phyloP scores from a whole-genome alignment of 2,888 invertebrate species.

The Sesia bembeciformis region DNA sequence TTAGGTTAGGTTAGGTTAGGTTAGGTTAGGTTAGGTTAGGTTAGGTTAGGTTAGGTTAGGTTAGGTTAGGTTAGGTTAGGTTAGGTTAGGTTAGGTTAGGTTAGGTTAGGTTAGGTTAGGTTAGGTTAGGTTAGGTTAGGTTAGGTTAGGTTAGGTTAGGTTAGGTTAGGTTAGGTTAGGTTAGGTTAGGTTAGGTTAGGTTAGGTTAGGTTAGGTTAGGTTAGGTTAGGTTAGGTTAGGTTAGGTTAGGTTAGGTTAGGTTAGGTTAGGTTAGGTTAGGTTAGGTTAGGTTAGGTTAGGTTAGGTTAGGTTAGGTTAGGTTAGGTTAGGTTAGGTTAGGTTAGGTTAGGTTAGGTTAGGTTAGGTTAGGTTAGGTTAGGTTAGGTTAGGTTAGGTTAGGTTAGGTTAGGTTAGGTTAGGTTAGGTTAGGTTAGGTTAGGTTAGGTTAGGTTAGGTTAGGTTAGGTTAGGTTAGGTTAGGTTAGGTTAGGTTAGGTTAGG shows the following conservation, averaged over 20 bases:
- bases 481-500: conserved; percentile 3
- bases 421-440: conserved; percentile 9
- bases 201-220: conserved; percentile 4
- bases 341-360: conserved; percentile 6
- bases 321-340: conserved; percentile 4
- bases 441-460: conserved; percentile 9
- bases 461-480: conserved; percentile 4
- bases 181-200: conserved; percentile 6
- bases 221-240: conserved; percentile 8
- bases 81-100: conserved; percentile 2
- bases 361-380: conserved; percentile 6
- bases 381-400: conserved; percentile 9
- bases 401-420: conserved; percentile 8
- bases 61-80: conserved; percentile 3
- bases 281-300: conserved; percentile 1
- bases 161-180: conserved; percentile 6
- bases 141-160: conserved; percentile 7
- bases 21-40: conserved; percentile 2
- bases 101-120: conserved; percentile 3
- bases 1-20: conserved; percentile 2
- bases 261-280: conserved; percentile 1
- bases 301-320: conserved; percentile 4
- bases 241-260: conserved; percentile 5
- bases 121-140: conserved; percentile 7
- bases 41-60: conserved; percentile 4